These are phyloP conservation scores for Sakesphorus luctuosus DNA, from an alignment of 2,113 vertebrate genomes.

Conservation along the genomic window DNA sequence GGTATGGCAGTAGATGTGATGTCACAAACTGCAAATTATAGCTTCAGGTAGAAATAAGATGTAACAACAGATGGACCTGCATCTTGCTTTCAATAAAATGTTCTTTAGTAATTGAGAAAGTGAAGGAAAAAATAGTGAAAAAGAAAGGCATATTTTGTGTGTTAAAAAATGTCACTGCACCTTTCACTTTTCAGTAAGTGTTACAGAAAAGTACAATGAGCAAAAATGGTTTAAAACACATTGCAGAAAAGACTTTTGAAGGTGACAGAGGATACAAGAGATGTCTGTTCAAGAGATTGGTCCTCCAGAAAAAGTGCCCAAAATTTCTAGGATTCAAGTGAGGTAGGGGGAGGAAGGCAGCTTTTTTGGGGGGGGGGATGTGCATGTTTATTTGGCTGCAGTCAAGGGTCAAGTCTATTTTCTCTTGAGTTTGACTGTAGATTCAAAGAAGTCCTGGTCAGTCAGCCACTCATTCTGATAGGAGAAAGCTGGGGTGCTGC, in stretches of 20 bases:
- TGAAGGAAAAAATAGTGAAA: neutral
- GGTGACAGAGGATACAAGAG: neutral
- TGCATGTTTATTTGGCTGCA: fast-evolving
- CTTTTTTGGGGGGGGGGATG: neutral
- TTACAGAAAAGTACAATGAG: neutral
- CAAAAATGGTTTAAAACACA: neutral
- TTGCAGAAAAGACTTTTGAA: neutral
- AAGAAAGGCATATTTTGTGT: neutral
- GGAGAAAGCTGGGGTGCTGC: neutral
- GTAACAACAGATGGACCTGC: slow-evolving; percentile 31
- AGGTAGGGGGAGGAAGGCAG: neutral
- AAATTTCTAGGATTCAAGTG: neutral
- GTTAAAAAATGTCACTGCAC: neutral
- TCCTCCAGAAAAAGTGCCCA: neutral
- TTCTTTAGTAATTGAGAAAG: neutral
- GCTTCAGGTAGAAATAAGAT: slow-evolving; percentile 43
- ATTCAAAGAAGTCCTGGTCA: neutral
- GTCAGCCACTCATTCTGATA: neutral
- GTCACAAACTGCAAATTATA: neutral
- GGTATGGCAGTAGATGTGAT: neutral
- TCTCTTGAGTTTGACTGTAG: neutral
- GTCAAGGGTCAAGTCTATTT: neutral
- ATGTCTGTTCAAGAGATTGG: neutral
- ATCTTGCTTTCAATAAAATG: neutral
- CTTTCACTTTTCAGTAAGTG: neutral